Percentiles rank a stretch among this genome's conserved stretches.
Conservation (phyloP, 2,113 vertebrate species). For the Tetraodon nigroviridis region DNA sequence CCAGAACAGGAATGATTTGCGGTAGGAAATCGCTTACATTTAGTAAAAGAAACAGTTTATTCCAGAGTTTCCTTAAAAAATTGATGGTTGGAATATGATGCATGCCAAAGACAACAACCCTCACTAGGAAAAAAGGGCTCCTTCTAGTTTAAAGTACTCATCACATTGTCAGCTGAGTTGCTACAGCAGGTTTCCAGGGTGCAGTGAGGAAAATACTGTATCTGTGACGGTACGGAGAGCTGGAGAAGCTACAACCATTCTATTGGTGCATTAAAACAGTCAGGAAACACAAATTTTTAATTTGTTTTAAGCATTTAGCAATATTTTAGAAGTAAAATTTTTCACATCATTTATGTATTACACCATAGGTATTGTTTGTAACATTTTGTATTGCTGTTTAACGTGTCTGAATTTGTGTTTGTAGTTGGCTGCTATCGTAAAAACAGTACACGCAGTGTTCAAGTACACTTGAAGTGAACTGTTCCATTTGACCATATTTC, state of each 20-base stretch:
- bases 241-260: constrained; percentile 18
- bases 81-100: background rate
- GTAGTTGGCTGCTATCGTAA: constrained; percentile 66
- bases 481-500: constrained; percentile 44
- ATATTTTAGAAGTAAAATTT: constrained; percentile 56
- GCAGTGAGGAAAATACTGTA: constrained; percentile 6
- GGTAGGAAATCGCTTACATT: background rate
- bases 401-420: constrained; percentile 45
- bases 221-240: constrained; percentile 13
- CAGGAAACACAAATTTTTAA: constrained; percentile 44
- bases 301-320: constrained; percentile 53
- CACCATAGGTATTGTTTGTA: constrained; percentile 67
- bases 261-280: constrained; percentile 48
- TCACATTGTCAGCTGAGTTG: constrained; percentile 6
- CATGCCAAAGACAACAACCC: background rate
- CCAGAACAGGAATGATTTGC: background rate
- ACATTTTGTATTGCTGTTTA: constrained; percentile 45
- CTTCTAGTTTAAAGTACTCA: constrained; percentile 2
- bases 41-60: background rate
- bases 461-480: constrained; percentile 50
- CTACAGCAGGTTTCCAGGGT: constrained; percentile 16
- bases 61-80: background rate
- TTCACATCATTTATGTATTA: constrained; percentile 48
- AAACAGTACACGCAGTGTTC: constrained; percentile 57
- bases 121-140: constrained; percentile 3